Evolutionary conservation across 2,113 vertebrate species (phyloP), one percentile per base, ranked within the genome.

Genomic region (Varanus salvator): DNA sequence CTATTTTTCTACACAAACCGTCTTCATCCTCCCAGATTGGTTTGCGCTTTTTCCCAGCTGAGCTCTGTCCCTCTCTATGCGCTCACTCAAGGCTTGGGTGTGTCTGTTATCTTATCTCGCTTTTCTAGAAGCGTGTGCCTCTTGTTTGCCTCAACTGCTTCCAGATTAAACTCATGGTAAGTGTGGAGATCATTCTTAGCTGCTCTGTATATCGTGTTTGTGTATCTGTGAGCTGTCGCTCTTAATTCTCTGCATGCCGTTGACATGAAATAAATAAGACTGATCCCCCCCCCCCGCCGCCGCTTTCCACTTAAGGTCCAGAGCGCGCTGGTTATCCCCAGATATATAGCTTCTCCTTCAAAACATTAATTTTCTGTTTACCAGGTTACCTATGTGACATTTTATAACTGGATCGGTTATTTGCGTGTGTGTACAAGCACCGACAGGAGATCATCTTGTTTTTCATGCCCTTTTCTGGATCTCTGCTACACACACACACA

Each of bases 61-160:
- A 89, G 87, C 66, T 60, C 52, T 25, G 19, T 60, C 50, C 78
- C n/a, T 8, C 8, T 66, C 57, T 78, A 12, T 77, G 86, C 54
- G 29, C 87, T 64, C 54, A 25, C 81, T 52, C 15, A 57, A 12
- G 81, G 71, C 81, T 89, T 89, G 88, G 88, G 88, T 89, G 88
- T 89, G 88, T 84, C 88, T 71, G 44, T 66, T 80, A 75, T 78
- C 86, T 89, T 74, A 83, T 64, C 72, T 31, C 1, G 69, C 27
- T 84, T 76, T 68, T 82, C 80, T 87, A 52, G 64, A 80, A 52
- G 76, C 29, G 44, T 68, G 86, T 60, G 34, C 60, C 86, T 80
- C 77, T 50, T 52, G 14, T 80, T 68, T 80, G n/a, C 76, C 76
- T 69, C 60, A 3, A 75, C 60, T 25, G 57, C 21, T 34, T 87